These are phyloP conservation scores for Dicerorhinus sumatrensis DNA, from an alignment of 2,113 vertebrate genomes.

Conservation along the genomic window DNA sequence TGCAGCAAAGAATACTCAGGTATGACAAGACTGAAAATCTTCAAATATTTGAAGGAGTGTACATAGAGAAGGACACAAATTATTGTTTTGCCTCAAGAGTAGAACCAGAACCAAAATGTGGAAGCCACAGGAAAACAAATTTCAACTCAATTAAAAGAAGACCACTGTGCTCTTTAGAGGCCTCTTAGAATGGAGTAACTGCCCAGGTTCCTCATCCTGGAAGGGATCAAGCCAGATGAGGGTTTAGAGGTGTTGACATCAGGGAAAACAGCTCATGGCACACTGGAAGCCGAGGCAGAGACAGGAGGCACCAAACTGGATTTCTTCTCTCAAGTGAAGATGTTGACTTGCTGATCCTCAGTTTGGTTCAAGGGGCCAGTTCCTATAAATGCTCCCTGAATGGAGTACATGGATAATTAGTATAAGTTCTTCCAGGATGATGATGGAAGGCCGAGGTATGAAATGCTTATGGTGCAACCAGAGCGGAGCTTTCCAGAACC, in stretches of 20 bases:
- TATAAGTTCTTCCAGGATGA: too few species aligned
- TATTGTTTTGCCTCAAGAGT: not conserved
- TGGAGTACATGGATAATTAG: accelerated
- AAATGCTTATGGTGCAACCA: not conserved
- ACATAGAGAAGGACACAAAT: not conserved
- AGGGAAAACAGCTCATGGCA: not conserved
- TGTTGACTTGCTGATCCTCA: too few species aligned
- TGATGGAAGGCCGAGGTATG: not conserved
- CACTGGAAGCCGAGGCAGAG: not conserved
- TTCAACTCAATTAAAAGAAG: not conserved
- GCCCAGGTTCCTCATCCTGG: not conserved
- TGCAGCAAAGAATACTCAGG: not conserved
- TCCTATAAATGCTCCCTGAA: not conserved
- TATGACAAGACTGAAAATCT: not conserved
- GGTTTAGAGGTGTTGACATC: accelerated
- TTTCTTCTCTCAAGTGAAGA: not conserved
- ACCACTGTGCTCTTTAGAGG: not conserved
- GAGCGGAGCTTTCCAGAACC: not conserved
- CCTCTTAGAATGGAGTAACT: too few species aligned
- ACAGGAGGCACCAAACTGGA: accelerated
- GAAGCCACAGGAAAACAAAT: not conserved
- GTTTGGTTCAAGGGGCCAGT: not conserved
- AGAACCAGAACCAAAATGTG: not conserved
- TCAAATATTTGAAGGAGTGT: not conserved
- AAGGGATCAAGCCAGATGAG: not conserved